Base-by-base conservation (phyloP, 2,113 vertebrate species). In the Callithrix jacchus region DNA sequence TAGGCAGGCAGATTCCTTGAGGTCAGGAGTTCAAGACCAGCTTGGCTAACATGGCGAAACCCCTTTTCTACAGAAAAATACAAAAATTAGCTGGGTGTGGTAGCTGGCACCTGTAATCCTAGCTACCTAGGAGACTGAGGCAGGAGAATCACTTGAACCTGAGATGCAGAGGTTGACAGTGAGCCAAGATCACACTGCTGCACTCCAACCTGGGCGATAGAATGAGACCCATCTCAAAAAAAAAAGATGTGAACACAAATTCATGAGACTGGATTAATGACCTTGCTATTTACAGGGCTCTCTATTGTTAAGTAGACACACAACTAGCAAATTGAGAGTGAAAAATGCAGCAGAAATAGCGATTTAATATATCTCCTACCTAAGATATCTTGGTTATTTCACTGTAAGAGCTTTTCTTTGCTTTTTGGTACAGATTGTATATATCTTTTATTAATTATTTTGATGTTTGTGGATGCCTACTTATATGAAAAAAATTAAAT, bases 391-490 rank as follows among this genome's bases (percentile, higher is more conserved):
- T 66, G 18, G 18, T 2, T 45, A 71, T 68, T 77, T n/a, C 23
- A 88, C 0, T 77, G 4, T 52, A 90, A 85, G 18, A 80, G 12
- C 9, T 35, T 77, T 93, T 32, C 42, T 86, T 58, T 45, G 20
- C 25, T 82, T 52, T 87, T 93, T 79, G 93, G 14, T 56, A 73
- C 35, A 58, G 30, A 18, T 40, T 81, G 2, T 54, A 27, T 83
- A 74, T 18, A 6, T 81, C 66, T 93, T 95, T 81, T 30, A 77
- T 64, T 56, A 92, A 88, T 94, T 40, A 18, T 85, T 91, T 91
- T 16, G 68, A 40, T 2, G 79, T 86, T 47, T 93, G 10, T 77
- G 6, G 18, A 56, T 77, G 6, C 9, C 35, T 93, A 4, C 80
- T 91, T 64, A 79, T 93, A 11, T 87, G 40, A 58, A 40, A 58